Percentiles rank a stretch among this genome's conserved stretches.
These are phyloP conservation scores for Drosophila pectinifera DNA, from an alignment of 1,140 invertebrate species.

Conservation along the genomic window DNA sequence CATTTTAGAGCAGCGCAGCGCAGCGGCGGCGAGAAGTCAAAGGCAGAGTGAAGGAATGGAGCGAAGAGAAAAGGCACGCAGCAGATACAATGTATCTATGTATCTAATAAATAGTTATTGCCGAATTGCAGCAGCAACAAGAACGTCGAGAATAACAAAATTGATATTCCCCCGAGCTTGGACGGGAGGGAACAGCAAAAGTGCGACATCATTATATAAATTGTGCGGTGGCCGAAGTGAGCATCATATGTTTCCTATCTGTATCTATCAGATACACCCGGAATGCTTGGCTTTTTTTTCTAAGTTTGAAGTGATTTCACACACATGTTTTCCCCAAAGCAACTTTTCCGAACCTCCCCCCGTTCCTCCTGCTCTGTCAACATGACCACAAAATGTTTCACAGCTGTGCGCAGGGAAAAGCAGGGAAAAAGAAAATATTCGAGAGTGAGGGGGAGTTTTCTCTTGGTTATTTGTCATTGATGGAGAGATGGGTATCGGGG, in stretches of 20 bases:
- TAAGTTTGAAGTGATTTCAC: slow-evolving; percentile 76
- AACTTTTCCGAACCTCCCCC: slow-evolving; percentile 7
- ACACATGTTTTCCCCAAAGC: slow-evolving; percentile 69
- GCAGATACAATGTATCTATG: slow-evolving; percentile 70
- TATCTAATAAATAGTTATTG: slow-evolving; percentile 84
- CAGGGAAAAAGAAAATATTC: slow-evolving; percentile 18
- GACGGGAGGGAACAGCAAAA: slow-evolving; percentile 46
- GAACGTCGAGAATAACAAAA: slow-evolving; percentile 49
- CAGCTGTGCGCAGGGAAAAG: slow-evolving; percentile 60
- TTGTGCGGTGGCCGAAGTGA: slow-evolving; percentile 61
- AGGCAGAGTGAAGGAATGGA: slow-evolving; percentile 29
- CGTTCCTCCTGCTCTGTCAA: slow-evolving; percentile 40
- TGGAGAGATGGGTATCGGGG: slow-evolving; percentile 41
- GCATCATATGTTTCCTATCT: slow-evolving; percentile 82
- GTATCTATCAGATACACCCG: slow-evolving; percentile 76
- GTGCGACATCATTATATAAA: slow-evolving; percentile 84
- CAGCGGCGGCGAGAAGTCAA: slow-evolving; percentile 29
- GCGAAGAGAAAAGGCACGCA: slow-evolving; percentile 29
- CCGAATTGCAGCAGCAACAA: slow-evolving; percentile 56
- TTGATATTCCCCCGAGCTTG: slow-evolving; percentile 72
- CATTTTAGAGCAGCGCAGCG: slow-evolving; percentile 74
- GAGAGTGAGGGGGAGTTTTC: slow-evolving; percentile 38
- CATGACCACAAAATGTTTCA: slow-evolving; percentile 80
- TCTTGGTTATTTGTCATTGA: slow-evolving; percentile 66
- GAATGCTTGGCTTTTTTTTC: slow-evolving; percentile 24